Percentiles rank a stretch among this genome's conserved stretches.
Conservation (phyloP, 2,113 vertebrate species). For the Poeciliopsis prolifica region DNA sequence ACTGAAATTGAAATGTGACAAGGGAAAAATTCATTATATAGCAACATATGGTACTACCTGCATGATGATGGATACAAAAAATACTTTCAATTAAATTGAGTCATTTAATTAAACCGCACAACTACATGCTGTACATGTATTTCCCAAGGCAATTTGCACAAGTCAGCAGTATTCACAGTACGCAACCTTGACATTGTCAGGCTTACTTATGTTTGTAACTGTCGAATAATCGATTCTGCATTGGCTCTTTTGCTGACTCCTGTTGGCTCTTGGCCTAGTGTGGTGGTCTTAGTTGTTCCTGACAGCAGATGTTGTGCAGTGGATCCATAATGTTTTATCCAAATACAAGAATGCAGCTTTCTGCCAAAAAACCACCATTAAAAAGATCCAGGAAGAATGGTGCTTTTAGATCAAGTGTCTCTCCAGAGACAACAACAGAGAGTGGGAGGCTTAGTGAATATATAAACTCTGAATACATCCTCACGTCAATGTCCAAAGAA, state of each 20-base stretch:
- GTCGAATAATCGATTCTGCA: slow-evolving; percentile 50
- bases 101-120: not conserved
- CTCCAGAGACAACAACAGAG: slow-evolving; percentile 4
- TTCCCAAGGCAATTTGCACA: not conserved
- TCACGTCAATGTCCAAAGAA: slow-evolving; percentile 27
- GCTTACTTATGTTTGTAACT: slow-evolving; percentile 44
- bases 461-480: slow-evolving; percentile 28
- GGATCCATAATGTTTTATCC: slow-evolving; percentile 58
- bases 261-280: slow-evolving; percentile 42
- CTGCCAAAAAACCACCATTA: slow-evolving; percentile 35
- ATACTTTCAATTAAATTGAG: not conserved
- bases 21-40: not conserved
- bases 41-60: not conserved
- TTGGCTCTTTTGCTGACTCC: slow-evolving; percentile 51
- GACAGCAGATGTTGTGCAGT: slow-evolving; percentile 48
- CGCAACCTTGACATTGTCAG: slow-evolving; percentile 55
- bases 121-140: not conserved
- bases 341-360: slow-evolving; percentile 53
- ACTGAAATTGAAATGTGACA: slow-evolving; percentile 8
- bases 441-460: slow-evolving; percentile 5
- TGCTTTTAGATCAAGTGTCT: slow-evolving; percentile 41
- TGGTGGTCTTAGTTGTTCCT: slow-evolving; percentile 37
- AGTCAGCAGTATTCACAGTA: slow-evolving; percentile 27
- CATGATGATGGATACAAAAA: not conserved
- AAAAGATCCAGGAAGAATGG: slow-evolving; percentile 32